A percentile compares a stretch with the other conserved stretches of the same genome.
phyloP scores from a whole-genome alignment of 2,113 vertebrate species.

The Microcebus murinus region DNA sequence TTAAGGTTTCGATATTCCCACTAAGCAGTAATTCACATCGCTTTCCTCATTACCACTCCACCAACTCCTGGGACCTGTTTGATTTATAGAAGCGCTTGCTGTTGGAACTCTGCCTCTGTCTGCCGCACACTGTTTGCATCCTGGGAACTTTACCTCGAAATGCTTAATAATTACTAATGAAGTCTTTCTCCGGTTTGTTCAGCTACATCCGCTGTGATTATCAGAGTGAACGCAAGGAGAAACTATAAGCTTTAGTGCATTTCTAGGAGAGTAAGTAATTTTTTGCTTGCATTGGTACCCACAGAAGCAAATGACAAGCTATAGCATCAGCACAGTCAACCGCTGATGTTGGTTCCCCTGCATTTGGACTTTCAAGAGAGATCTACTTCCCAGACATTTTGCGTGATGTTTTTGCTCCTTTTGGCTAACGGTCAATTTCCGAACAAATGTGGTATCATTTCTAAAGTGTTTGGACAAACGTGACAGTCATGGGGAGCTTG shows the following conservation, averaged over 20 bases:
- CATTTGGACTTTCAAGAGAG: too few species aligned
- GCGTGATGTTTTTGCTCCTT: too few species aligned
- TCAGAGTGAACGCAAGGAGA: neutral
- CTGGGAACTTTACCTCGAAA: neutral
- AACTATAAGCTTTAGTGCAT: neutral
- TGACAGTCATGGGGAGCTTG: accelerated
- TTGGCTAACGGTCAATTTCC: neutral
- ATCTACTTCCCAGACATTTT: neutral
- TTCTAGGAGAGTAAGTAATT: neutral
- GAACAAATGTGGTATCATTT: accelerated
- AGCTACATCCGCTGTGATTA: neutral
- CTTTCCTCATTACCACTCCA: conserved; percentile 59
- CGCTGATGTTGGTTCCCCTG: accelerated
- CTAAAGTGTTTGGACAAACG: neutral
- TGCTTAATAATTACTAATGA: conserved; percentile 50
- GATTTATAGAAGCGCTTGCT: conserved; percentile 70
- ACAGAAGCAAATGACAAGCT: neutral
- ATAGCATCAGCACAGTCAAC: accelerated
- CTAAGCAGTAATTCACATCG: conserved; percentile 72
- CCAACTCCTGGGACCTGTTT: conserved; percentile 49
- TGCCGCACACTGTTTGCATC: conserved; percentile 19
- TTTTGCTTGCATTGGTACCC: neutral
- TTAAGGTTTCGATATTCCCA: conserved; percentile 84
- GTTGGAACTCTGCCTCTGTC: conserved; percentile 20
- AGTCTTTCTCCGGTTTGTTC: conserved; percentile 52